Evolutionary conservation across 2,797 vertebrate genomes (phyloP).

Genomic region (Acanthurus tractus): DNA sequence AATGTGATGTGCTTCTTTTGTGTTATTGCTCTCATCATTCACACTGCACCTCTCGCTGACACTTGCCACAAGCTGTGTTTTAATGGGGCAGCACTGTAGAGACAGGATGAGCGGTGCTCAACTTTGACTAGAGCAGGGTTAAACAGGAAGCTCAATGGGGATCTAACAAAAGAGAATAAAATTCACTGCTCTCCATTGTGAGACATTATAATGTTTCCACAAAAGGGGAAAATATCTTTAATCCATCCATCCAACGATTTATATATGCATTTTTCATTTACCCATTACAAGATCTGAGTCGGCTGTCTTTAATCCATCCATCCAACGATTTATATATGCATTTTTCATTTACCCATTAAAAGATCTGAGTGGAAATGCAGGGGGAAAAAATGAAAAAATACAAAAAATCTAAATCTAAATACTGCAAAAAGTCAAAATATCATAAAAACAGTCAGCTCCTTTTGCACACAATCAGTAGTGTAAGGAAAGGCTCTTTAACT

Average conservation of each 20-base stretch:
- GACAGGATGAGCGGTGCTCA: slow-evolving; percentile 49
- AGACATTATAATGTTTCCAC: slow-evolving; percentile 11
- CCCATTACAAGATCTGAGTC: not conserved
- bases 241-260: not conserved
- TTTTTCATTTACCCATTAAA: slow-evolving; percentile 9
- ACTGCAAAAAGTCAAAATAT: not conserved
- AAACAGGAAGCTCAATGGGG: slow-evolving; percentile 11
- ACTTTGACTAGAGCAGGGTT: slow-evolving; percentile 51
- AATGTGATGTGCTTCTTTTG: slow-evolving; percentile 57
- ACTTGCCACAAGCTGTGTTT: slow-evolving; percentile 77
- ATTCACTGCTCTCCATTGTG: not conserved
- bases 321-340: not conserved
- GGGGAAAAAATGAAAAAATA: no score
- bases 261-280: slow-evolving; percentile 1
- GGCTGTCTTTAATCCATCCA: not conserved
- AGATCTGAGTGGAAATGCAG: not conserved
- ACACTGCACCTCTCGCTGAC: slow-evolving; percentile 63
- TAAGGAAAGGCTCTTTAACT: no score
- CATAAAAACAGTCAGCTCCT: not conserved
- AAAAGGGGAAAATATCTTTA: not conserved
- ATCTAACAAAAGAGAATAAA: slow-evolving; percentile 13
- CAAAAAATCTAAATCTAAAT: not conserved
- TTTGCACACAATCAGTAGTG: no score
- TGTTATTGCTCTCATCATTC: slow-evolving; percentile 80
- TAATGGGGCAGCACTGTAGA: slow-evolving; percentile 65